Conservation (phyloP, 1,140 invertebrate species). For the Brachionus calyciflorus region DNA sequence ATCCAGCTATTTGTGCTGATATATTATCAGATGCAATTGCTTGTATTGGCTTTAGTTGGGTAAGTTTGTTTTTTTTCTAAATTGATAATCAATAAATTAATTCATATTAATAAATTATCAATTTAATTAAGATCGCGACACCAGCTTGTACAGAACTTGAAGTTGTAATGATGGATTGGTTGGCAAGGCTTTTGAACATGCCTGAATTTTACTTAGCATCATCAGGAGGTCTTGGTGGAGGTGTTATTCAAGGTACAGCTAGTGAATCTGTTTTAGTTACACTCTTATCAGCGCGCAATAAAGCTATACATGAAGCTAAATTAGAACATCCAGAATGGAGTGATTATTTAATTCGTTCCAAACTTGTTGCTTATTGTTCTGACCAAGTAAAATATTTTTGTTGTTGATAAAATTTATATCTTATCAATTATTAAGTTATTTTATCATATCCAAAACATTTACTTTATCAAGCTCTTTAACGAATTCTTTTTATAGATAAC, state of each 20-base stretch:
- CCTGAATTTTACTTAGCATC: slow-evolving; percentile 45
- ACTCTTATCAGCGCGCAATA: slow-evolving; percentile 74
- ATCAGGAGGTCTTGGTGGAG: slow-evolving; percentile 9
- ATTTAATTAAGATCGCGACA: neutral
- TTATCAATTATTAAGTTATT: too few relatives aligned
- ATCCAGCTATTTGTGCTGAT: slow-evolving; percentile 81
- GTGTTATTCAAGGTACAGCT: slow-evolving; percentile 72
- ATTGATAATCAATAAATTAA: neutral
- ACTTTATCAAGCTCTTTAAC: too few relatives aligned
- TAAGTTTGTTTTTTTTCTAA: slow-evolving; percentile 52
- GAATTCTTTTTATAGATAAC: too few relatives aligned
- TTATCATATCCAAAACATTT: too few relatives aligned
- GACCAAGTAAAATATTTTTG: slow-evolving; percentile 69
- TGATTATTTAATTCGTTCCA: slow-evolving; percentile 49
- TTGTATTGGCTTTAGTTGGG: slow-evolving; percentile 84
- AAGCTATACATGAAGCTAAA: neutral
- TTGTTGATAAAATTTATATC: too few relatives aligned
- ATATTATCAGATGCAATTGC: slow-evolving; percentile 77
- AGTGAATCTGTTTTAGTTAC: slow-evolving; percentile 83
- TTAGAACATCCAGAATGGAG: slow-evolving; percentile 20
- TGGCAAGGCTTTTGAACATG: slow-evolving; percentile 61
- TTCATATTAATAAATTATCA: neutral
- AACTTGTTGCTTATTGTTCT: slow-evolving; percentile 89
- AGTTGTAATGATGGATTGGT: slow-evolving; percentile 88
- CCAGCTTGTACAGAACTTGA: slow-evolving; percentile 92